These are phyloP conservation scores for Eulemur albifrons DNA, from an alignment of 2,797 vertebrate species.

Conservation along the genomic window DNA sequence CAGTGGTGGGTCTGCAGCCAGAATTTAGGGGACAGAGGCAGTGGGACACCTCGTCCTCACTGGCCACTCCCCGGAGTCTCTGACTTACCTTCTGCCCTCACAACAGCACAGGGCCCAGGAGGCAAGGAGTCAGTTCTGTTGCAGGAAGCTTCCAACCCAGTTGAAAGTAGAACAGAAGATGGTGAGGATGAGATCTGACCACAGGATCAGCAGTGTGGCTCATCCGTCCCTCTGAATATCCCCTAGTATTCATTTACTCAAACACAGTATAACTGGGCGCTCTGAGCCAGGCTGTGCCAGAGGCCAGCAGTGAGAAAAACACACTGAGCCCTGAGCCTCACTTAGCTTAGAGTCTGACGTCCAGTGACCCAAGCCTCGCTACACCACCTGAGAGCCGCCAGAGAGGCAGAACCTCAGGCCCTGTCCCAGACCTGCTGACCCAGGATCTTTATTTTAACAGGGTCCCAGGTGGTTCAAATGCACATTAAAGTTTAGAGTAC, in stretches of 20 bases:
- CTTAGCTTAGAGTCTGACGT: background rate
- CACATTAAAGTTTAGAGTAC: background rate
- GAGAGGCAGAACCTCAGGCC: background rate
- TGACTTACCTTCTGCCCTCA: background rate
- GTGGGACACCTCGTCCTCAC: background rate
- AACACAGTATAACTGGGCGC: rapidly evolving
- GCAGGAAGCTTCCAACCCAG: background rate
- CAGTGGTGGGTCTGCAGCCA: background rate
- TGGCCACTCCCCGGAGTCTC: background rate
- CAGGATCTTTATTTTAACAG: background rate
- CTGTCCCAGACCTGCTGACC: background rate
- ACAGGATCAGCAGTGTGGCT: rapidly evolving
- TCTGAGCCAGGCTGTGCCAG: background rate
- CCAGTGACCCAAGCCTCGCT: background rate
- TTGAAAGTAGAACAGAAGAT: background rate
- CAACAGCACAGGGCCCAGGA: rapidly evolving
- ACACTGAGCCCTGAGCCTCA: background rate
- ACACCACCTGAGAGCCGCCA: background rate
- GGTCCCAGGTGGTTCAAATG: background rate
- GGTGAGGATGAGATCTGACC: background rate
- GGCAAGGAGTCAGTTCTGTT: background rate
- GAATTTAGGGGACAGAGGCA: no score
- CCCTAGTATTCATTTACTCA: background rate
- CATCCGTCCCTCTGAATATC: background rate
- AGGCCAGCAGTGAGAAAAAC: background rate